Evolutionary conservation across 53 echinoderm and acorn worm genomes (phyloP).

Genomic region (Arbacia lixula): DNA sequence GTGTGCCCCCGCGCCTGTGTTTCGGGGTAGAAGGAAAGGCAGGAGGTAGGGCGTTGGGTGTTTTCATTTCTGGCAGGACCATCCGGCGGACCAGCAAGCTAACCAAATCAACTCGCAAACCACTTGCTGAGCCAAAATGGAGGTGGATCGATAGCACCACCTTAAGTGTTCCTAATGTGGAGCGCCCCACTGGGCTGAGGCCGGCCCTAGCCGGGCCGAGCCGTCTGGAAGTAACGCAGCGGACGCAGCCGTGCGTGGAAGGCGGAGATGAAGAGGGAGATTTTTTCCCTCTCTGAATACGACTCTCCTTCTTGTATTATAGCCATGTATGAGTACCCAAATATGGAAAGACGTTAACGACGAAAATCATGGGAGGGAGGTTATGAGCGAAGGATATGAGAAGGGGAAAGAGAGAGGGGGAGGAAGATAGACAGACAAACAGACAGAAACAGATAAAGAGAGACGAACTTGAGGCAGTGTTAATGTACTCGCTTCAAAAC

Average conservation of each 20-base stretch:
- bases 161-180: conserved; percentile 47
- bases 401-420: not conserved
- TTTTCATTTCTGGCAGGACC: conserved; percentile 23
- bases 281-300: not conserved
- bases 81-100: conserved; percentile 47
- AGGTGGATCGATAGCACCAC: conserved; percentile 33
- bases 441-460: too few species aligned
- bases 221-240: conserved; percentile 39
- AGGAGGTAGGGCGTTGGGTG: conserved; percentile 11
- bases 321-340: too few species aligned
- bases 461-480: too few species aligned
- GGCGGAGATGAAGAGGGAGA: not conserved
- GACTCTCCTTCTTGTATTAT: not conserved
- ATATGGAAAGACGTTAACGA: too few species aligned
- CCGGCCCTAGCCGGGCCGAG: conserved; percentile 20
- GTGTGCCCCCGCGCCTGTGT: too few species aligned
- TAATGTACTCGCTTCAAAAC: too few species aligned
- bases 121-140: conserved; percentile 51
- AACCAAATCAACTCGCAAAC: conserved; percentile 41
- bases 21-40: not conserved
- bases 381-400: too few species aligned
- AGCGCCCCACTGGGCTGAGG: conserved; percentile 21
- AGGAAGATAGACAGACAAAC: not conserved
- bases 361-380: too few species aligned
- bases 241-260: conserved; percentile 37